Evolutionary conservation across 2,888 invertebrate genomes (phyloP), one percentile per base, ranked within the genome.

Genomic region (Tyria jacobaeae): DNA sequence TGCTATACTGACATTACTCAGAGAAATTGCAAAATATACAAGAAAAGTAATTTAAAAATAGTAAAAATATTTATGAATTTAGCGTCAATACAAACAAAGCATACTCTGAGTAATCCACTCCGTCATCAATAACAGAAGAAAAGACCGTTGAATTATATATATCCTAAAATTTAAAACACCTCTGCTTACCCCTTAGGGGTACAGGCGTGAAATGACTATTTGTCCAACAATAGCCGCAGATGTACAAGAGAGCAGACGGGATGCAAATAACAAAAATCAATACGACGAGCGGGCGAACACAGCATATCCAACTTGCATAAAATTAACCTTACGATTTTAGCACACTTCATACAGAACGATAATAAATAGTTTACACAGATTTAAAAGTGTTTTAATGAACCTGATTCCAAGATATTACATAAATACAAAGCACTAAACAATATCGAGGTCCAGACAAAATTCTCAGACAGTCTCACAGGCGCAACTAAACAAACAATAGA

Each of bases 261-360:
- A 91, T 91, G 92, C 90, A 93, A 92, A 93, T 93, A 93, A 91
- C 91, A 89, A 92, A 92, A 93, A 93, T 93, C 93, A 89, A 93
- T 93, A 93, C 87, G 71, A 69, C 74, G 82, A 86, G 83, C 86
- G 86, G 80, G 81, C 79, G 86, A 86, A 86, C 86, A 86, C 85
- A 84, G 83, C 79, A 82, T 79, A 80, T 80, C 82, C 85, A 86
- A 90, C 89, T 75, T 89, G 88, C 86, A 88, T 89, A 83, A 89
- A 90, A 90, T 90, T 89, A 89, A 86, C 82, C 76, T 78, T 72
- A 80, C 82, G 71, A 84, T 86, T 88, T 88, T 82, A 86, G 82
- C 79, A 81, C 81, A 80, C 73, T 81, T 78, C 75, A 76, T 77
- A 79, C 76, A 65, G 68, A 60, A 61, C 64, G 64, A 60, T 59